Percentiles rank a stretch among this genome's conserved stretches.
phyloP scores from a whole-genome alignment of 2,888 invertebrate genomes.

The Dioctria rufipes region DNA sequence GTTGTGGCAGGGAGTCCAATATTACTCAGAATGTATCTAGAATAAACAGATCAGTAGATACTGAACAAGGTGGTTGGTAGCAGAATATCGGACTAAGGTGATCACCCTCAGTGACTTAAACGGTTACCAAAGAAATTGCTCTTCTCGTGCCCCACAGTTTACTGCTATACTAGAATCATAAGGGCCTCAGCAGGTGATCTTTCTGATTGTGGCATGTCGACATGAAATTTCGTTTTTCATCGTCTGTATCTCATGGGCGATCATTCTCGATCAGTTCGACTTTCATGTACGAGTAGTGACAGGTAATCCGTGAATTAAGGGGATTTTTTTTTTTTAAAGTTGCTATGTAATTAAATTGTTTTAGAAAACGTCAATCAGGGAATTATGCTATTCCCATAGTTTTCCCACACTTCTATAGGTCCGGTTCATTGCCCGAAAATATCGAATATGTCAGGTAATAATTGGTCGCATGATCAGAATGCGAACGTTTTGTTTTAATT shows the following conservation, averaged over 20 bases:
- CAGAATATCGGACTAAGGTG: slow-evolving; percentile 33
- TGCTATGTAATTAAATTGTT: slow-evolving; percentile 37
- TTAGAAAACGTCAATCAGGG: slow-evolving; percentile 44
- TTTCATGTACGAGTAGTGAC: slow-evolving; percentile 43
- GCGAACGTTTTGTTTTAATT: slow-evolving; percentile 44
- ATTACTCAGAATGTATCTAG: neutral
- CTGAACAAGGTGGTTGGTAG: slow-evolving; percentile 51
- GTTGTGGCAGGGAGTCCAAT: slow-evolving; percentile 28
- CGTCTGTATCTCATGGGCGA: slow-evolving; percentile 48
- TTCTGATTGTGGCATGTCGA: slow-evolving; percentile 58
- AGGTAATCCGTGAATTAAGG: slow-evolving; percentile 52
- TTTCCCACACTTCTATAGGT: slow-evolving; percentile 31
- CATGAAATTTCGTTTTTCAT: slow-evolving; percentile 55
- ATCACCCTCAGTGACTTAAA: slow-evolving; percentile 49
- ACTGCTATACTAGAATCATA: slow-evolving; percentile 34
- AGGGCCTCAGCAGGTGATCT: slow-evolving; percentile 55
- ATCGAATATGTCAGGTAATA: neutral
- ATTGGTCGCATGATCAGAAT: neutral
- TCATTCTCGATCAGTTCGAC: slow-evolving; percentile 46
- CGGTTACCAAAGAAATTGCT: slow-evolving; percentile 11
- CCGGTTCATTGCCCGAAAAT: slow-evolving; percentile 29
- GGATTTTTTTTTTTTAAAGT: slow-evolving; percentile 11
- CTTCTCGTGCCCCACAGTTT: slow-evolving; percentile 31
- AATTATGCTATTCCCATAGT: neutral
- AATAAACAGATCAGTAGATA: slow-evolving; percentile 32